Evolutionary conservation across 2,888 invertebrate genomes (phyloP).

Genomic region (Synanthedon formicaeformis): DNA sequence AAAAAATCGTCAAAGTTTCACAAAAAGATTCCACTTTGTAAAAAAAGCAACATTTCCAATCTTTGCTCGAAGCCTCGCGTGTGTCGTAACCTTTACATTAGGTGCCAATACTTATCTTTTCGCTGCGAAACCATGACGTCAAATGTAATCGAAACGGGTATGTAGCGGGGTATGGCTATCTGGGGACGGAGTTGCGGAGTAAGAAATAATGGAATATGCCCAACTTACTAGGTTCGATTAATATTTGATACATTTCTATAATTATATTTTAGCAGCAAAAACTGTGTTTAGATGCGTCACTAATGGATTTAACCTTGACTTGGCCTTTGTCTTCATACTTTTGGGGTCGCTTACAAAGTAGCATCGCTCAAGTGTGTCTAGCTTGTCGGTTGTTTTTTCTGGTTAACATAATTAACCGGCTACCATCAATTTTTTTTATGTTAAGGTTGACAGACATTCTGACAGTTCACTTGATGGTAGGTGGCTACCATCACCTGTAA

Average conservation of each 20-base stretch:
- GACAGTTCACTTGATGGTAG: too few relatives aligned
- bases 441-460: too few relatives aligned
- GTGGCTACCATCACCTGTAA: too few relatives aligned
- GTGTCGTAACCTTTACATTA: slow-evolving; percentile 42
- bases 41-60: slow-evolving; percentile 17
- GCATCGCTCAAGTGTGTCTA: too few relatives aligned
- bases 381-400: too few relatives aligned
- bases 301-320: too few relatives aligned
- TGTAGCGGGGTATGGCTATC: slow-evolving; percentile 35
- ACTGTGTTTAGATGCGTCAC: too few relatives aligned
- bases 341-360: too few relatives aligned
- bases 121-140: slow-evolving; percentile 39
- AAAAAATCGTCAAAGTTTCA: not conserved
- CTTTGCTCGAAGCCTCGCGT: slow-evolving; percentile 21
- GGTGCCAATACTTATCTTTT: slow-evolving; percentile 51
- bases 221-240: not conserved
- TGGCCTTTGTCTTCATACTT: too few relatives aligned
- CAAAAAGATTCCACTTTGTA: not conserved
- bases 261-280: too few relatives aligned
- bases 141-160: slow-evolving; percentile 50
- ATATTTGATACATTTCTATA: not conserved
- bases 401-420: too few relatives aligned
- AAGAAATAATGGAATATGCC: slow-evolving; percentile 11
- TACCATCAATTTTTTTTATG: too few relatives aligned
- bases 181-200: slow-evolving; percentile 20